Base-by-base conservation (phyloP, 2,888 invertebrate genomes). In the Aromia moschata region DNA sequence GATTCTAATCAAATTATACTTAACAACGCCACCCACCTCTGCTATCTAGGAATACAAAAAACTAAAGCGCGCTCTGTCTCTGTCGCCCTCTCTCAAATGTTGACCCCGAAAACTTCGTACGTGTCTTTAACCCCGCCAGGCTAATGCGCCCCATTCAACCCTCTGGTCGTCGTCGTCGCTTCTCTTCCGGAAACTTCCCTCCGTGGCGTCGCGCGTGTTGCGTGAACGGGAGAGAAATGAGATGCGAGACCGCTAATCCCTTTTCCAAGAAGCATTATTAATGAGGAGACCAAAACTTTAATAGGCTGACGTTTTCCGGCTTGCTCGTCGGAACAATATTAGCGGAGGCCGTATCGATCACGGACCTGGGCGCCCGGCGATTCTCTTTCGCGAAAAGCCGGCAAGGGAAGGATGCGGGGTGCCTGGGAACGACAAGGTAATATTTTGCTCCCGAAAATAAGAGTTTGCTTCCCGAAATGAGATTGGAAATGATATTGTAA, bases 251-350 rank as follows among this genome's bases (percentile, higher is more conserved):
- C 72, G 69, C 71, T 73, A 73, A 73, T 73, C 73, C 73, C 69
- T 72, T 69, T 72, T 25, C 67, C 69, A 63, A 73, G 73, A 65
- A 66, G 71, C 70, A 72, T 73, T 74, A 74, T 73, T 74, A 74
- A 74, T 74, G 74, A 70, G 70, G 60, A 65, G 71, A 71, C 69
- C 70, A 64, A 73, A 73, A 70, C 68, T 73, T 73, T 64, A 59
- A 66, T 62, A 64, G 65, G 61, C 70, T 69, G 70, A 69, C 71
- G 64, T 70, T 51, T 57, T 64, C 69, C 64, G 65, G 59, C n/a
- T n/a, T 67, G 66, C 64, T 70, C 61, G 61, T 67, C 68, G 64
- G 59, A 69, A 70, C 68, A 71, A 71, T 71, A 72, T 71, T 70
- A 70, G 68, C 25, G 25, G 63, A 64, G 64, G 62, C 60, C 12